Evolutionary conservation across 2,113 vertebrate genomes (phyloP).

Genomic region (Cochlearius cochlearius): DNA sequence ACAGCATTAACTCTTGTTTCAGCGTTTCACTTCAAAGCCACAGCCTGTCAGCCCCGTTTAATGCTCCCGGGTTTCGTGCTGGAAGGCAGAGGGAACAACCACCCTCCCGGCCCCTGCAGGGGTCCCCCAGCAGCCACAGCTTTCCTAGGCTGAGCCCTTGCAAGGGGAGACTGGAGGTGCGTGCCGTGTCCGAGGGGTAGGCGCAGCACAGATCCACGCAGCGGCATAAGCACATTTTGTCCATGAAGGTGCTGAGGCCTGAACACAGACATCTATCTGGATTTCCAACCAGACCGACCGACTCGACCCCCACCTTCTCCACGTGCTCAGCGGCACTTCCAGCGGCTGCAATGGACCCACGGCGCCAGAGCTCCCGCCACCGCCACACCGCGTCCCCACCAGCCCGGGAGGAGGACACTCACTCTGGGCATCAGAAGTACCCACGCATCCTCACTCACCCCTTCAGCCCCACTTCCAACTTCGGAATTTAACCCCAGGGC

Average conservation of each 20-base stretch:
- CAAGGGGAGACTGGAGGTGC: rapidly evolving
- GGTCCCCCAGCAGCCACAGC: neutral
- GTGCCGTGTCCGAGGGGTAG: rapidly evolving
- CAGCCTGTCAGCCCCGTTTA: neutral
- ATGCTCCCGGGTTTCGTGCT: neutral
- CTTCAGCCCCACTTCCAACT: neutral
- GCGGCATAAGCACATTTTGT: rapidly evolving
- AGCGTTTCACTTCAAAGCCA: neutral
- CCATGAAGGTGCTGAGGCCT: neutral
- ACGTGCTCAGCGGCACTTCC: neutral
- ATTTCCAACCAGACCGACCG: neutral
- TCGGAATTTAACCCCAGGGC: neutral
- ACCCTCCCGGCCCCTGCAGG: neutral
- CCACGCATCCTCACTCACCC: neutral
- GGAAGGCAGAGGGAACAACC: neutral
- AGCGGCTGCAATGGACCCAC: rapidly evolving
- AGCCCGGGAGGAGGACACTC: neutral
- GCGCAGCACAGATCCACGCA: neutral
- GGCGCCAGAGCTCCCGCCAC: neutral
- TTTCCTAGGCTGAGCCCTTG: neutral
- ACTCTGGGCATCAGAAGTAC: neutral
- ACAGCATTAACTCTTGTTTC: neutral
- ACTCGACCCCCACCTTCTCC: neutral
- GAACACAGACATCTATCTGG: neutral
- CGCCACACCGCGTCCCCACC: rapidly evolving